Evolutionary conservation across 1,140 invertebrate species (phyloP).

Genomic region (Euura saliciscinereae): DNA sequence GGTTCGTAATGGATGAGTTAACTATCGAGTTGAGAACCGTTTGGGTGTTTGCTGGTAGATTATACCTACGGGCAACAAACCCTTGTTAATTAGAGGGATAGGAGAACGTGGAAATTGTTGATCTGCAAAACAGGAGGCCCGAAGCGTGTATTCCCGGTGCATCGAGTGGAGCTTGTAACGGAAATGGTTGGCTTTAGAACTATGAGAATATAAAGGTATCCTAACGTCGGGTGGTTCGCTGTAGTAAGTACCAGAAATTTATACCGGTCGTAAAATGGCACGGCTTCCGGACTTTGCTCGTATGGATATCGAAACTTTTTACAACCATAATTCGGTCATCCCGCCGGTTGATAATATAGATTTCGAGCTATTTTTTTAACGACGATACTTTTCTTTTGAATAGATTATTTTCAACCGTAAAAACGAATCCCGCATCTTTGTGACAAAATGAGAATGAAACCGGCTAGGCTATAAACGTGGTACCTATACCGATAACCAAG

Average conservation of each 20-base stretch:
- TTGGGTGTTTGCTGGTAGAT: background rate
- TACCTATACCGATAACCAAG: background rate
- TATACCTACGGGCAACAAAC: background rate
- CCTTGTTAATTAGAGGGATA: background rate
- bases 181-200: background rate
- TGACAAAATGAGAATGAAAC: too few relatives aligned
- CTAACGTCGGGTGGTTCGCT: background rate
- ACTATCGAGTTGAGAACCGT: background rate
- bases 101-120: background rate
- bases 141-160: background rate
- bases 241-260: background rate
- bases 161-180: background rate
- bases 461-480: too few relatives aligned
- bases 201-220: background rate
- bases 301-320: background rate
- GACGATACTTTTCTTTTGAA: background rate
- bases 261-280: background rate
- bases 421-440: too few relatives aligned
- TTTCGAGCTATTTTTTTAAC: background rate
- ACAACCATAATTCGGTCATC: background rate
- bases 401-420: too few relatives aligned
- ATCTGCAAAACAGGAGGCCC: background rate
- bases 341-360: background rate
- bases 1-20: constrained; percentile 14
- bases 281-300: background rate